These are phyloP conservation scores for Byasa hedistus DNA, from an alignment of 2,888 invertebrate genomes.

Conservation along the genomic window DNA sequence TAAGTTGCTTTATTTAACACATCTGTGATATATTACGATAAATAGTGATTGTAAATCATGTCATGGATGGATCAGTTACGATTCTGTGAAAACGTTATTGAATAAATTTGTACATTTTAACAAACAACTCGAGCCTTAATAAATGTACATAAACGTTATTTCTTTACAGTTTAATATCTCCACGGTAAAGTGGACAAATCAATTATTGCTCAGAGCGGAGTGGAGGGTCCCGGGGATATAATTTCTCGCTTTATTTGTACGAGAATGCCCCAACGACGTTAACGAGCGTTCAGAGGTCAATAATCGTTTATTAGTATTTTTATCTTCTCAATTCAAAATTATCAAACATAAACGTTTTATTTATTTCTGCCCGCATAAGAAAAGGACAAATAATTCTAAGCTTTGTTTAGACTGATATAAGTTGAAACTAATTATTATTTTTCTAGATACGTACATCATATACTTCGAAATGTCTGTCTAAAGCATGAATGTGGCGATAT, in stretches of 20 bases:
- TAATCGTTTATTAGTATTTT: constrained; percentile 27
- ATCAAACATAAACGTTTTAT: background rate
- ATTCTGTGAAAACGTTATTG: background rate
- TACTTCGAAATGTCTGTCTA: no score
- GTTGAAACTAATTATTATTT: no score
- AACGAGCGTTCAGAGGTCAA: constrained; percentile 24
- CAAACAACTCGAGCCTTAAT: constrained; percentile 1
- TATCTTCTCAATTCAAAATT: constrained; percentile 26
- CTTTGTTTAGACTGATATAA: no score
- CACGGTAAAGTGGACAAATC: constrained; percentile 30
- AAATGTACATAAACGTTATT: constrained; percentile 16
- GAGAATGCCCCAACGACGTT: constrained; percentile 28
- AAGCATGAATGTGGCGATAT: no score
- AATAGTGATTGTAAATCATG: no score
- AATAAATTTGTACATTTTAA: background rate
- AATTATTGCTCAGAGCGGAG: constrained; percentile 21
- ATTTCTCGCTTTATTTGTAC: constrained; percentile 30
- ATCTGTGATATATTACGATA: no score
- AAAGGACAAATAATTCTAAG: no score
- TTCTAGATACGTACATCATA: no score
- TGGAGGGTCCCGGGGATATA: constrained; percentile 27
- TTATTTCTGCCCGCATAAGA: no score
- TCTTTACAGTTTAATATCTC: constrained; percentile 14
- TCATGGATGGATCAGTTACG: background rate
- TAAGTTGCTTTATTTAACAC: no score